A percentile compares a stretch with the other conserved stretches of the same genome.
phyloP scores from a whole-genome alignment of 2,797 vertebrate species.

The Chrysocyon brachyurus region DNA sequence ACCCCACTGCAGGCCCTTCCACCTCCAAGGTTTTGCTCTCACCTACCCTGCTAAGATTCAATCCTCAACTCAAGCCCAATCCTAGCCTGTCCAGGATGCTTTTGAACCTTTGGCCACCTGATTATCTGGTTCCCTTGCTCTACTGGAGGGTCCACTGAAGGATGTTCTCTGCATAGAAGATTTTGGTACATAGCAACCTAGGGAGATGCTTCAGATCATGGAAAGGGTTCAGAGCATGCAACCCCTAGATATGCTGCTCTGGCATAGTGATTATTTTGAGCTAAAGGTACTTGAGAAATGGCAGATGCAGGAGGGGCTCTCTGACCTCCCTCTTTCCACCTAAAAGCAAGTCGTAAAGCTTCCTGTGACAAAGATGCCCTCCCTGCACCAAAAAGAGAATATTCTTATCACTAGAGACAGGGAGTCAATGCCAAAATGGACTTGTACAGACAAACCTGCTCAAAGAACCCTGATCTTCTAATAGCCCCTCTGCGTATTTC shows the following conservation, averaged over 20 bases:
- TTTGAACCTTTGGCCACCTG: background rate
- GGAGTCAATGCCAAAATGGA: background rate
- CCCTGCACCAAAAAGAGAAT: background rate
- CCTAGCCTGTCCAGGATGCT: background rate
- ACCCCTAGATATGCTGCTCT: too few species aligned
- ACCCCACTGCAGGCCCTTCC: too few species aligned
- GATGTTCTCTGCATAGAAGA: background rate
- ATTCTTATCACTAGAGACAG: background rate
- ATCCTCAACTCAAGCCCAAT: background rate
- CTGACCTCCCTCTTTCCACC: background rate
- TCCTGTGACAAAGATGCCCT: background rate
- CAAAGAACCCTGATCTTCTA: background rate
- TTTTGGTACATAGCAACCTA: background rate
- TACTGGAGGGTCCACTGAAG: background rate
- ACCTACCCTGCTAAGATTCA: background rate
- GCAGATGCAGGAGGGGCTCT: background rate
- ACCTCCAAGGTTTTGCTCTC: background rate
- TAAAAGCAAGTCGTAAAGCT: background rate
- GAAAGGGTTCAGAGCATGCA: background rate
- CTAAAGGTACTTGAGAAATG: background rate
- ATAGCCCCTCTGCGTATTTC: accelerated
- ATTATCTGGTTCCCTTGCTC: background rate
- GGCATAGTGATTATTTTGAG: background rate
- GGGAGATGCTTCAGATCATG: background rate
- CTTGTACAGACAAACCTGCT: background rate